Conservation (phyloP, 2,888 invertebrate species). For the Entomobrya proxima region DNA sequence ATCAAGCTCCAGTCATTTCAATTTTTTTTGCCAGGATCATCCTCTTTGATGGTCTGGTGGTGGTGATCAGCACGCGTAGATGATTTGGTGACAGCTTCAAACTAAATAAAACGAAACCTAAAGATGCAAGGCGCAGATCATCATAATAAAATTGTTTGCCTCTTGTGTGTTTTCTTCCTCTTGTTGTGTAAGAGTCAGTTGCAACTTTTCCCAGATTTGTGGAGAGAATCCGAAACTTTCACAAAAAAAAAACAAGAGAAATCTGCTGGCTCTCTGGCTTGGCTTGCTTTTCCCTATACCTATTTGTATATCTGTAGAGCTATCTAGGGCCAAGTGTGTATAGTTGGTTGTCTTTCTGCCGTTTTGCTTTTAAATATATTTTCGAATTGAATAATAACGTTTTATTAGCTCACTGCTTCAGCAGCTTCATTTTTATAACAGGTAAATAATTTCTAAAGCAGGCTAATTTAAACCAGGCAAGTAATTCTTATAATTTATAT, state of each 20-base stretch:
- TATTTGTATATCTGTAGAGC: too few species aligned
- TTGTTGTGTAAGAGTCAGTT: constrained; percentile 32
- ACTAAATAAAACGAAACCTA: not conserved
- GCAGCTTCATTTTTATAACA: too few species aligned
- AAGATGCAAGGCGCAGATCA: not conserved
- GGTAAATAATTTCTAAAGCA: too few species aligned
- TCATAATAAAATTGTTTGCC: not conserved
- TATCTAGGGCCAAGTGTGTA: too few species aligned
- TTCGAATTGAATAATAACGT: too few species aligned
- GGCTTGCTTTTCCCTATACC: not conserved
- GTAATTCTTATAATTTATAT: not conserved
- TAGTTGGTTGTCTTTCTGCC: constrained; percentile 44
- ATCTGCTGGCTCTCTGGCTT: not conserved
- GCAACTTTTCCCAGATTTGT: constrained; percentile 61
- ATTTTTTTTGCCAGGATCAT: too few species aligned
- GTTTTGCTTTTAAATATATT: constrained; percentile 8
- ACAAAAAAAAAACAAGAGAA: too few species aligned
- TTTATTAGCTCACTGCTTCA: too few species aligned
- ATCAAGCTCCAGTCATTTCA: not conserved
- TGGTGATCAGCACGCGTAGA: constrained; percentile 34
- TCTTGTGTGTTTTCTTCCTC: not conserved
- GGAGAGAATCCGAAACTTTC: constrained; percentile 27
- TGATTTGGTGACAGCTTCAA: constrained; percentile 24
- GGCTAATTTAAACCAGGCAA: not conserved
- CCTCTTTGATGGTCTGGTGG: constrained; percentile 11